phyloP scores from a whole-genome alignment of 2,113 vertebrate genomes.

The Plecotus auritus region DNA sequence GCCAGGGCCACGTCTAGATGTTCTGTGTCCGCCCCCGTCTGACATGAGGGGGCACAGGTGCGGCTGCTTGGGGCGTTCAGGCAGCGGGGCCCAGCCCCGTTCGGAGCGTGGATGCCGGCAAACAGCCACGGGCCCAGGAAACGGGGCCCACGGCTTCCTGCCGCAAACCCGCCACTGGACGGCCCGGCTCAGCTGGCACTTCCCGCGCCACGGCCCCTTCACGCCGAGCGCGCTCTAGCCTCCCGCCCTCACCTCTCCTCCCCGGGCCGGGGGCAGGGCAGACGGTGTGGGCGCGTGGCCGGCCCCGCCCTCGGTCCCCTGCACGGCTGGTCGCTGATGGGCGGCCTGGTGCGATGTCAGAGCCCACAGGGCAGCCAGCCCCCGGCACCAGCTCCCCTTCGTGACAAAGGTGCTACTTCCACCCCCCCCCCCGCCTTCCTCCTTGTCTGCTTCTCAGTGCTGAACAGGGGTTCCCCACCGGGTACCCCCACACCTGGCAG shows the following conservation, averaged over 20 bases:
- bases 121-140: not conserved
- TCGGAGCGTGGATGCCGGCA: not conserved
- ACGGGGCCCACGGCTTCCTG: not conserved
- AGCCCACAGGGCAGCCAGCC: not conserved
- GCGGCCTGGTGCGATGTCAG: not conserved
- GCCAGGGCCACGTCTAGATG: fast-evolving
- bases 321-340: not conserved
- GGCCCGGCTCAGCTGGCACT: not conserved
- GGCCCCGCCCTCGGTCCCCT: no score
- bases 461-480: not conserved
- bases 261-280: not conserved
- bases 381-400: not conserved
- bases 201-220: not conserved
- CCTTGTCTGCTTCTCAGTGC: not conserved
- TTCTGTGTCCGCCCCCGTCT: fast-evolving
- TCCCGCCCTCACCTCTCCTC: not conserved
- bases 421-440: not conserved
- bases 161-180: not conserved
- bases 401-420: not conserved
- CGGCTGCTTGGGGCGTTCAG: fast-evolving
- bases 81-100: not conserved
- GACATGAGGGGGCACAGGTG: fast-evolving
- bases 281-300: not conserved
- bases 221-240: not conserved
- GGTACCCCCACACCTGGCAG: not conserved